Conservation (phyloP, 2,888 invertebrate genomes). For the Mythimna pallens region DNA sequence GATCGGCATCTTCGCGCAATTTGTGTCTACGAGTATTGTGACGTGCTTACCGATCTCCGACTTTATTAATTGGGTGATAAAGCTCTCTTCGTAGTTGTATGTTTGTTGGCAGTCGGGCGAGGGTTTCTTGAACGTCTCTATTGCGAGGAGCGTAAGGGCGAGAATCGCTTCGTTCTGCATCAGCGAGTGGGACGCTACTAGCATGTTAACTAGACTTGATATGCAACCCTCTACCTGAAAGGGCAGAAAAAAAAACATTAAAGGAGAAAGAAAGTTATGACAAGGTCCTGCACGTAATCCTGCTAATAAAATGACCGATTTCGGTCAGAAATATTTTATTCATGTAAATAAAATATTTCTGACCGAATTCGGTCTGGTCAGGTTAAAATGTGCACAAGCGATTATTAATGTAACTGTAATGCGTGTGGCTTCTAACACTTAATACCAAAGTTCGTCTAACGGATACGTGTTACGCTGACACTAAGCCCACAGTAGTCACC, state of each 20-base stretch:
- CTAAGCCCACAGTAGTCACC: no score
- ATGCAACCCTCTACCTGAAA: conserved; percentile 92
- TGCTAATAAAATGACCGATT: no score
- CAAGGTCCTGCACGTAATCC: no score
- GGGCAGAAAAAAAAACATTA: neutral
- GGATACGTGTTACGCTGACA: no score
- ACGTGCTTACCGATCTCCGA: conserved; percentile 89
- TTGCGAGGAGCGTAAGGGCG: conserved; percentile 92
- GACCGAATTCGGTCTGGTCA: no score
- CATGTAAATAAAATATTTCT: no score
- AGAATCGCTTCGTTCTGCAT: conserved; percentile 97
- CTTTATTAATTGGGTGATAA: conserved; percentile 82
- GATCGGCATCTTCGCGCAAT: conserved; percentile 85
- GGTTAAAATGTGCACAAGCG: no score
- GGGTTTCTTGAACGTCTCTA: conserved; percentile 74
- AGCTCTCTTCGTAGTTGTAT: conserved; percentile 76
- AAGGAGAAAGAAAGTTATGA: neutral
- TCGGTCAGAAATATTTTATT: no score
- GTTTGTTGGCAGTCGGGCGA: conserved; percentile 66
- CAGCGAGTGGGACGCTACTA: conserved; percentile 95
- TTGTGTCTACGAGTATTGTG: conserved; percentile 86
- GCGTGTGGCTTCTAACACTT: no score
- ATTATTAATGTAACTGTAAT: no score
- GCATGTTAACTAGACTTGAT: conserved; percentile 95
- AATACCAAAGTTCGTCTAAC: no score